Evolutionary conservation across 1,140 invertebrate species (phyloP), one percentile per base, ranked within the genome.

Genomic region (Nasonia vitripennis): DNA sequence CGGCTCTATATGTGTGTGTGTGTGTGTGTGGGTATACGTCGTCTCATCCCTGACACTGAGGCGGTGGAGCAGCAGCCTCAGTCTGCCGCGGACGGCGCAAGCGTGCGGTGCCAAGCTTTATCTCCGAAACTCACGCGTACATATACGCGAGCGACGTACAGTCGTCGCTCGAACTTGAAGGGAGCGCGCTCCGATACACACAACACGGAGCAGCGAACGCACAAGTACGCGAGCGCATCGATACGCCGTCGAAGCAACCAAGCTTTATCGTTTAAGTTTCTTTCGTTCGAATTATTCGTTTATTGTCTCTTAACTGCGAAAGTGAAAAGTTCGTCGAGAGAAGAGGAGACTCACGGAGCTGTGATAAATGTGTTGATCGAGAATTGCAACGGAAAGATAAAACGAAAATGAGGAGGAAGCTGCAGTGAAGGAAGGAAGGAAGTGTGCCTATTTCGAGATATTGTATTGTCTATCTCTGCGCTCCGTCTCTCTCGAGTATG

Each of bases 41-140:
- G 51, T 85, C 86, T 82, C 87, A 78, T 81, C 85, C 86, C 85
- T 86, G 87, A 86, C 84, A 86, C 87, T 89, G 89, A 90, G 88
- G 83, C 77, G 86, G 37, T 86, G 86, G 86, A 87, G 86, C 77
- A 78, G 86, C 84, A 86, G 75, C 87, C 88, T 92, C 89, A 92
- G 92, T 92, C 89, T 88, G 87, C 88, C 89, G 90, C 87, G 87
- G 91, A 91, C 87, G 89, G 92, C 90, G 91, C 90, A 91, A 91
- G 91, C 91, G 92, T 91, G 88, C 89, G 90, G 87, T 80, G 55
- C 20, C 27, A n/a, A 62, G 55, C 55, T 62, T 62, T 45, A 10
- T 67, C 23, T 62, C 27, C 51, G 20, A 20, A 62, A 62, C 41
- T 71, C 68, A 34, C 23, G 68, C 27, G 68, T 45, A 10, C 9